phyloP scores from a whole-genome alignment of 1,140 invertebrate species.

The Scaptomyza hsui region DNA sequence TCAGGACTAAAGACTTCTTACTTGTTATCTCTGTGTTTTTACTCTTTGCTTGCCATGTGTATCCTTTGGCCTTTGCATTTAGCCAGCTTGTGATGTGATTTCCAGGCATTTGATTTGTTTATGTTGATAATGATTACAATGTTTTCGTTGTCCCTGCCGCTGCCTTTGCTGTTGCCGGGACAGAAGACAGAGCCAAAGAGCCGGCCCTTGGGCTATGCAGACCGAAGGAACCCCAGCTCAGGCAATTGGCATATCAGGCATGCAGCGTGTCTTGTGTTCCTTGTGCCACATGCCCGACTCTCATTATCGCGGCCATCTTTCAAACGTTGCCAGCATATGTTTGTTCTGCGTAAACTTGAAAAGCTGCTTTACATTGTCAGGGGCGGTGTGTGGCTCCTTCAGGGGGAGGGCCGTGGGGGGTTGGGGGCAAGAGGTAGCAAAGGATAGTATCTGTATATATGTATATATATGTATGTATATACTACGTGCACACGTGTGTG shows the following conservation, averaged over 20 bases:
- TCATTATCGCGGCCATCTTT: slow-evolving; percentile 77
- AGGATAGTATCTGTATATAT: not conserved
- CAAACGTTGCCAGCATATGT: slow-evolving; percentile 73
- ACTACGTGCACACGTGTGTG: slow-evolving; percentile 1
- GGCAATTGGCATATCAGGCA: slow-evolving; percentile 26
- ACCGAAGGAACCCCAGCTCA: not conserved
- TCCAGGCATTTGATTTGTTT: slow-evolving; percentile 68
- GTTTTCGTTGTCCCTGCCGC: slow-evolving; percentile 47
- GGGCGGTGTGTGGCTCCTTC: not conserved
- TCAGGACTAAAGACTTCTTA: no score
- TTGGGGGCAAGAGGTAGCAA: not conserved
- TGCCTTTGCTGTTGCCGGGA: slow-evolving; percentile 3
- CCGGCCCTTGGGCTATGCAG: slow-evolving; percentile 1
- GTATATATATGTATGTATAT: slow-evolving; percentile 6
- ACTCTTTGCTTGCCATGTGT: not conserved
- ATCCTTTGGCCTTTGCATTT: slow-evolving; percentile 20
- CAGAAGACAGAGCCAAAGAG: not conserved
- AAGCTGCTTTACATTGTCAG: slow-evolving; percentile 58
- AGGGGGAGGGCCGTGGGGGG: not conserved
- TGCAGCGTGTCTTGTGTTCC: not conserved
- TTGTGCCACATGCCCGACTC: slow-evolving; percentile 4
- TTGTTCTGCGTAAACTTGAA: slow-evolving; percentile 77
- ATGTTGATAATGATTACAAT: slow-evolving; percentile 80
- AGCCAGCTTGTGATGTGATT: slow-evolving; percentile 25
- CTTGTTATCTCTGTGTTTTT: not conserved